Base-by-base conservation (phyloP, 2,797 vertebrate genomes). In the Mastacembelus armatus region DNA sequence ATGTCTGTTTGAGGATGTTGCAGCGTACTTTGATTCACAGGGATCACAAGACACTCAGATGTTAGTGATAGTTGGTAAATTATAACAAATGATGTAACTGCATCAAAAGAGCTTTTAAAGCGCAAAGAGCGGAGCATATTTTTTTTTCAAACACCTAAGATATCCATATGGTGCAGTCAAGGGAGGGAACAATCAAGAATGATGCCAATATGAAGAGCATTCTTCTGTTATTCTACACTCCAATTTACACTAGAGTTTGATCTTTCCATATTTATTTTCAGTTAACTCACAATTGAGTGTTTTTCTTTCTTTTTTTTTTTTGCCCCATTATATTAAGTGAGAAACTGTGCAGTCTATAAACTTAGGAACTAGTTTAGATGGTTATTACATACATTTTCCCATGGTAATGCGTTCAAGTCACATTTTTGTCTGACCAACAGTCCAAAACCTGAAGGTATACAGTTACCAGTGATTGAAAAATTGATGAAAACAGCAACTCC, bases 31-130 rank as follows among this genome's bases (percentile, higher is more conserved):
- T 88, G 80, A 84, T 81, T 68, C 40, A 3, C 24, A 42, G 58
- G 67, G 36, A 73, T 80, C 55, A 82, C 42, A 65, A 70, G 51
- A 78, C 62, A 54, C 52, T 80, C 14, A 61, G 61, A 75, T 77
- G 78, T 62, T 60, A 74, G 36, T 49, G 56, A 81, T 63, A 56
- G 65, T 55, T 72, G 44, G 29, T 59, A 71, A 81, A 78, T 81
- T 67, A 58, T 16, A 73, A 71, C 43, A 69, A 78, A 80, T 84
- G 47, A 72, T 72, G 69, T 67, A 78, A 82, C 54, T 21, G 45
- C 65, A 81, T 80, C 57, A 85, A 71, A 77, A 29, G 39, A 62
- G 49, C 47, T 58, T 74, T 68, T 60, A 52, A 61, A 69, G 57
- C 1, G 15, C 49, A 70, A 77, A 68, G 52, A 66, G 47, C 38